Evolutionary conservation across 2,888 invertebrate species (phyloP).

Genomic region (Eristalis tenax): DNA sequence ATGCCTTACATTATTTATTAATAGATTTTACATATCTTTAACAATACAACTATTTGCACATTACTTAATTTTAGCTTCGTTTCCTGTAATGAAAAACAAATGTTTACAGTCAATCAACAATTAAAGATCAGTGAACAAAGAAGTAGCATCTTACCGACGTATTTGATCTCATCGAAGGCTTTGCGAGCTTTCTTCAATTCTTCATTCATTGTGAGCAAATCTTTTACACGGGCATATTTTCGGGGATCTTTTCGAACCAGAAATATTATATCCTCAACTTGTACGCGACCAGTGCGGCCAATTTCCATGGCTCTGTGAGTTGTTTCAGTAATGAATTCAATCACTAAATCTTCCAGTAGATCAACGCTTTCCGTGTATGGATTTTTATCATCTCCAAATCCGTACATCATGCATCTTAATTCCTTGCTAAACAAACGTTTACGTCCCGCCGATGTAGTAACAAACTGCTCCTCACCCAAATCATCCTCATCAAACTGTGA

Average conservation of each 20-base stretch:
- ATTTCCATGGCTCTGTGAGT: constrained; percentile 98
- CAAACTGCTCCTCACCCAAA: constrained; percentile 86
- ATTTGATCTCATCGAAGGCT: constrained; percentile 99
- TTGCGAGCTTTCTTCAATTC: constrained; percentile 99
- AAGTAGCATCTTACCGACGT: constrained; percentile 87
- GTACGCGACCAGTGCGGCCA: constrained; percentile 96
- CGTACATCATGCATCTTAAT: constrained; percentile 99
- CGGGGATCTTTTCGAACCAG: constrained; percentile 96
- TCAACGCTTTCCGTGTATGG: constrained; percentile 99
- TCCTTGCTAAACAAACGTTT: constrained; percentile 95
- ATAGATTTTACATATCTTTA: not conserved
- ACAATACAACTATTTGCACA: not conserved
- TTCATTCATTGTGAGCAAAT: constrained; percentile 98
- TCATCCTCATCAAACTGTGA: constrained; percentile 83
- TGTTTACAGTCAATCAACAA: not conserved
- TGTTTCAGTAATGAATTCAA: constrained; percentile 98
- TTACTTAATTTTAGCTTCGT: constrained; percentile 80
- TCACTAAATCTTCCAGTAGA: constrained; percentile 97
- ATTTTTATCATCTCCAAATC: constrained; percentile 99
- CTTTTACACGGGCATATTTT: constrained; percentile 98
- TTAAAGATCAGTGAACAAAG: not conserved
- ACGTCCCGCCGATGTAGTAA: constrained; percentile 86
- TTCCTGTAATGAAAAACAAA: constrained; percentile 74
- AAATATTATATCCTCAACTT: constrained; percentile 98
- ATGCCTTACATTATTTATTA: not conserved